Conservation (phyloP, 2,113 vertebrate genomes). For the Odontophorus gujanensis region DNA sequence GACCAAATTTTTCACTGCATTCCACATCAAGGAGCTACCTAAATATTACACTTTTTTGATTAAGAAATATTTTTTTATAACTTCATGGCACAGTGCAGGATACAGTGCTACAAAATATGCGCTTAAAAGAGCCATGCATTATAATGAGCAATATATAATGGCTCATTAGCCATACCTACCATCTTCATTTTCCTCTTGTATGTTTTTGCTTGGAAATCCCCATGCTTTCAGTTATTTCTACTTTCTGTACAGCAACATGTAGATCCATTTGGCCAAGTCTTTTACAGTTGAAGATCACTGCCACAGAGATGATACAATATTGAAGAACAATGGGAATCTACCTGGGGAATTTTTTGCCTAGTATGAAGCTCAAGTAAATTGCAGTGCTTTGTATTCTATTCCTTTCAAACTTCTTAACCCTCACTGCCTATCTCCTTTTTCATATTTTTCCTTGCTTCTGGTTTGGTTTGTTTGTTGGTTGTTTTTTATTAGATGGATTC, state of each 20-base stretch:
- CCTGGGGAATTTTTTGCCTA: background rate
- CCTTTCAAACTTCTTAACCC: background rate
- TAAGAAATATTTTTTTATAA: background rate
- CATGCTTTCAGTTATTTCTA: background rate
- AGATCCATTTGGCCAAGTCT: background rate
- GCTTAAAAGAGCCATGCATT: background rate
- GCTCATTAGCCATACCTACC: background rate
- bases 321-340: fast-evolving
- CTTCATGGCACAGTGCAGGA: background rate
- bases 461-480: background rate
- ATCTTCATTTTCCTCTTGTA: background rate
- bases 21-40: background rate
- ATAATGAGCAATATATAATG: background rate
- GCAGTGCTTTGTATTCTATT: background rate
- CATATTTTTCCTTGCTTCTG: background rate
- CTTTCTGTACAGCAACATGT: background rate
- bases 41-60: background rate
- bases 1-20: background rate
- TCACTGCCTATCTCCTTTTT: background rate
- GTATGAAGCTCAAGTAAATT: background rate
- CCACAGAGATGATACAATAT: background rate
- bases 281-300: background rate
- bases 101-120: background rate
- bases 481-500: background rate
- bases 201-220: background rate